Conservation (phyloP, 2,113 vertebrate species). For the Aegotheles bennettii region DNA sequence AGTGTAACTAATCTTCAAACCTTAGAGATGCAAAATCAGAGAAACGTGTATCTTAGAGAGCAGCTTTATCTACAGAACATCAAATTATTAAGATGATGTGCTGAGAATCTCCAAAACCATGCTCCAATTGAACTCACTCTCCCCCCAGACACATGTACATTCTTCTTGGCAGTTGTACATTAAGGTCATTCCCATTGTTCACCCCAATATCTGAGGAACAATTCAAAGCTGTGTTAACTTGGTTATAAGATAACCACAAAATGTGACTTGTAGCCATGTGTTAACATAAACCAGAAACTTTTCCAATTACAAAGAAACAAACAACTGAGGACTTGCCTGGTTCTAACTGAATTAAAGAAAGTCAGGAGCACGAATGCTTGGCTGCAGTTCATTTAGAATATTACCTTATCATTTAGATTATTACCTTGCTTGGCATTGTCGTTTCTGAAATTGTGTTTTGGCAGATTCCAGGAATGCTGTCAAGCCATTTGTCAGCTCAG, state of each 20-base stretch:
- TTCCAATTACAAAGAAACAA: not conserved
- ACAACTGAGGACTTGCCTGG: not conserved
- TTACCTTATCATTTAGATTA: slow-evolving; percentile 16
- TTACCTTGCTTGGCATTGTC: slow-evolving; percentile 9
- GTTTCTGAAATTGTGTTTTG: slow-evolving; percentile 38
- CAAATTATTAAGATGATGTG: not conserved
- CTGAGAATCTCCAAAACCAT: not conserved
- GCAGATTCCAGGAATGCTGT: slow-evolving; percentile 35
- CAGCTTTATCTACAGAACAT: not conserved
- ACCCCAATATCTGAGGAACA: not conserved
- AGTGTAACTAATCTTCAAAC: not conserved
- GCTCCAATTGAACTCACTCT: not conserved
- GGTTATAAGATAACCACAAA: not conserved
- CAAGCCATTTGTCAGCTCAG: slow-evolving; percentile 49
- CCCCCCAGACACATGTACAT: not conserved
- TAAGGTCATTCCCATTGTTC: not conserved
- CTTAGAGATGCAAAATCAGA: slow-evolving; percentile 22
- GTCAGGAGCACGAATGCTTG: not conserved
- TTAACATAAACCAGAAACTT: not conserved
- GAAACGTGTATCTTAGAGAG: not conserved
- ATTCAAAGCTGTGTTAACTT: not conserved
- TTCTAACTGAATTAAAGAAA: not conserved
- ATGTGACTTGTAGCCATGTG: not conserved
- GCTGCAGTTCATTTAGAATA: slow-evolving; percentile 5
- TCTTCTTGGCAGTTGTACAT: not conserved